A percentile compares a stretch with the other conserved stretches of the same genome.
Evolutionary conservation across 2,113 vertebrate genomes (phyloP).

Genomic region (Mirounga angustirostris): DNA sequence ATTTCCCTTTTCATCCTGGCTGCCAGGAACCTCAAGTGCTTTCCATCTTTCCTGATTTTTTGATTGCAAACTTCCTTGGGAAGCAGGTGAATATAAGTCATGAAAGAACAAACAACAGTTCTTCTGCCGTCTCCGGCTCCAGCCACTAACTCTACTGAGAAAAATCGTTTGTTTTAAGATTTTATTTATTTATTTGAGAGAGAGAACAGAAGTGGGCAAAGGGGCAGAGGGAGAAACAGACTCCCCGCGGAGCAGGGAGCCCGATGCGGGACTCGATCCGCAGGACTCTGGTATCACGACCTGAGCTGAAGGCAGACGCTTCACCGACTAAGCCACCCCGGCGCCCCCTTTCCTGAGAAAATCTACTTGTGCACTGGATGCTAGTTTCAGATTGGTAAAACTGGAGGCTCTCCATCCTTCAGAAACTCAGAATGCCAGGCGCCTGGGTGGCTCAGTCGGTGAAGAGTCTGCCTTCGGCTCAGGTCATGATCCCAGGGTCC

Average conservation of each 20-base stretch:
- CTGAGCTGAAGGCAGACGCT: no score
- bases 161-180: no score
- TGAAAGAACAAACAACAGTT: neutral
- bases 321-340: neutral
- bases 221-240: no score
- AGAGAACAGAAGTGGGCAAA: no score
- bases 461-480: neutral
- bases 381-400: neutral
- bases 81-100: neutral
- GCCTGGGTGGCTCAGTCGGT: neutral
- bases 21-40: neutral
- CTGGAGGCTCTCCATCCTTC: neutral
- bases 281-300: no score
- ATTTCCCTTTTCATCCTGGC: constrained; percentile 37
- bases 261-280: no score
- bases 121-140: neutral
- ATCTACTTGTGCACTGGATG: fast-evolving
- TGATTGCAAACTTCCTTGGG: neutral
- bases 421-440: neutral
- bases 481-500: neutral
- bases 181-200: no score
- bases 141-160: neutral
- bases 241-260: no score
- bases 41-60: neutral
- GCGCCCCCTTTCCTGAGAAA: neutral